phyloP scores from a whole-genome alignment of 2,888 invertebrate genomes.

The Drosophila prostipennis region DNA sequence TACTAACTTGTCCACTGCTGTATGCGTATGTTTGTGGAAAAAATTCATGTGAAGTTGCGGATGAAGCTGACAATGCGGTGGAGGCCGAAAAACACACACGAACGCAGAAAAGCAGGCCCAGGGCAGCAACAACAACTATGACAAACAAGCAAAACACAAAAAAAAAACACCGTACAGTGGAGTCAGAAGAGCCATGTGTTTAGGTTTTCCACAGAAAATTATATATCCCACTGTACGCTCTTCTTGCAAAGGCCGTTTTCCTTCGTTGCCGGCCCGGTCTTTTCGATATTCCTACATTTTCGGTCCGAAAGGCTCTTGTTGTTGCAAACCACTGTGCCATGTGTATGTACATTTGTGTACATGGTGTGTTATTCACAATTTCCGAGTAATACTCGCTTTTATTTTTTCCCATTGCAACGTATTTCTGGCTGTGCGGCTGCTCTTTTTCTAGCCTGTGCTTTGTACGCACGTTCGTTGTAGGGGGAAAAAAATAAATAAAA shows the following conservation, averaged over 20 bases:
- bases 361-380: conserved; percentile 68
- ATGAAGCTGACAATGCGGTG: conserved; percentile 53
- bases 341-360: conserved; percentile 29
- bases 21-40: conserved; percentile 31
- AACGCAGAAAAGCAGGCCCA: conserved; percentile 46
- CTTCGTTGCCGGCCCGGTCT: conserved; percentile 37
- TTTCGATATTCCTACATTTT: conserved; percentile 19
- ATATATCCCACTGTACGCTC: conserved; percentile 3
- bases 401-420: conserved; percentile 44
- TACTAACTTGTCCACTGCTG: conserved; percentile 6
- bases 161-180: conserved; percentile 28
- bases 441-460: conserved; percentile 24
- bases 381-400: conserved; percentile 77
- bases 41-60: conserved; percentile 45
- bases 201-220: conserved; percentile 2
- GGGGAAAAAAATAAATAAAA: conserved; percentile 45
- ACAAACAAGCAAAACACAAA: conserved; percentile 18
- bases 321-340: conserved; percentile 43
- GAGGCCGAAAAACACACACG: conserved; percentile 57
- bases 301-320: conserved; percentile 4
- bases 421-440: conserved; percentile 24
- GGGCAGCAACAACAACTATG: conserved; percentile 54
- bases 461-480: conserved; percentile 37
- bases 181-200: conserved; percentile 23
- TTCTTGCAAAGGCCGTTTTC: conserved; percentile 21